phyloP scores from a whole-genome alignment of 2,797 vertebrate genomes.

The Argya squamiceps region DNA sequence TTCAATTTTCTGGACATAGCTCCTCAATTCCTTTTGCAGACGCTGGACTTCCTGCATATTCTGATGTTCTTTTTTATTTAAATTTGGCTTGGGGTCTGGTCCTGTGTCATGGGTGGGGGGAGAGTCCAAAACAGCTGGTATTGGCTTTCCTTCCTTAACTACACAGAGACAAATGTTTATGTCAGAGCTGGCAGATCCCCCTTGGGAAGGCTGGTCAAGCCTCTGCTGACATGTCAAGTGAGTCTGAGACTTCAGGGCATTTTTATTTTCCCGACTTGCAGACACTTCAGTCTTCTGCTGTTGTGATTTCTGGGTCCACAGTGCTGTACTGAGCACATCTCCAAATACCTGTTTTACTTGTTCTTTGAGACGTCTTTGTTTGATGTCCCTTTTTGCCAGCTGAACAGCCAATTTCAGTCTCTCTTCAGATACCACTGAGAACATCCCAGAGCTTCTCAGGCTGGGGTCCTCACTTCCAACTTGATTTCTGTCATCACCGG shows the following conservation, averaged over 20 bases:
- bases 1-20: constrained; percentile 87
- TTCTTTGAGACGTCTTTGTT: constrained; percentile 71
- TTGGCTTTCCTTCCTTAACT: constrained; percentile 43
- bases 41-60: constrained; percentile 81
- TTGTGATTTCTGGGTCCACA: neutral
- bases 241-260: constrained; percentile 8
- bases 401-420: constrained; percentile 84
- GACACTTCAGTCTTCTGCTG: neutral
- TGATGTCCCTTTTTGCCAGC: constrained; percentile 88
- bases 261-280: neutral
- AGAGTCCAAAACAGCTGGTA: constrained; percentile 47
- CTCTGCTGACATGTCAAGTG: neutral
- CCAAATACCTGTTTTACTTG: constrained; percentile 8
- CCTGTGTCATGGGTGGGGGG: constrained; percentile 75
- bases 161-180: constrained; percentile 64
- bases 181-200: constrained; percentile 45
- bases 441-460: constrained; percentile 75
- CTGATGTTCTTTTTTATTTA: constrained; percentile 54
- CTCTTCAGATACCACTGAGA: constrained; percentile 90
- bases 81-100: neutral
- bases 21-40: constrained; percentile 86
- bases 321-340: neutral
- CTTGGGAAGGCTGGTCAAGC: neutral
- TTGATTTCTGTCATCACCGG: neutral
- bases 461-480: constrained; percentile 35